These are phyloP conservation scores for Nannoperca australis DNA, from an alignment of 2,797 vertebrate genomes.

Conservation along the genomic window DNA sequence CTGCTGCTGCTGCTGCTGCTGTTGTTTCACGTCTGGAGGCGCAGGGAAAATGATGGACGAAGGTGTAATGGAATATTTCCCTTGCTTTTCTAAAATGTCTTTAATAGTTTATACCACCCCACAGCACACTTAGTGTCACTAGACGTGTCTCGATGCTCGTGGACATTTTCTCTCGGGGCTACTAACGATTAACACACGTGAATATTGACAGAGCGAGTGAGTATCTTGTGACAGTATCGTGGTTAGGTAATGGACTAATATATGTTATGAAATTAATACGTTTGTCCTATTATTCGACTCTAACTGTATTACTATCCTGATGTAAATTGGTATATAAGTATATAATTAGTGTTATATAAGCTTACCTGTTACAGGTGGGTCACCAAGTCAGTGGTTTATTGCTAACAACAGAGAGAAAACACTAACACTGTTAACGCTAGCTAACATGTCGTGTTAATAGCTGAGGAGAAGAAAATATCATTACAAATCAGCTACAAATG, in stretches of 20 bases:
- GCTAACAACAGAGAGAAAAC: not conserved
- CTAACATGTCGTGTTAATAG: not conserved
- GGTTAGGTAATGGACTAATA: not conserved
- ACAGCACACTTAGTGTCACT: not conserved
- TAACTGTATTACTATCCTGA: not conserved
- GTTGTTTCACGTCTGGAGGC: slow-evolving; percentile 39
- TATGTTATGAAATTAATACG: not conserved
- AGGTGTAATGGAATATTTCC: not conserved
- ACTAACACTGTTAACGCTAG: not conserved
- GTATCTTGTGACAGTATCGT: slow-evolving; percentile 23
- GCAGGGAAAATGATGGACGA: slow-evolving; percentile 45
- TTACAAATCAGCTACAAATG: not conserved
- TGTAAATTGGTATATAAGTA: no score
- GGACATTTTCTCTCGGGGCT: slow-evolving; percentile 30
- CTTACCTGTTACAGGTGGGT: slow-evolving; percentile 18
- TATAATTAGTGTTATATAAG: not conserved
- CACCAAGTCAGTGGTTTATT: not conserved
- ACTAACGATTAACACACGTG: slow-evolving; percentile 1
- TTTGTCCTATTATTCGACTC: not conserved
- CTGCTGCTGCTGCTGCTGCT: slow-evolving; percentile 59
- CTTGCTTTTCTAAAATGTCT: not conserved
- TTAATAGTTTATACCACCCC: not conserved
- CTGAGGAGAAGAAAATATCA: not conserved
- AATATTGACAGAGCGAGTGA: slow-evolving; percentile 51
- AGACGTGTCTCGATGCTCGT: not conserved